phyloP scores from a whole-genome alignment of 2,888 invertebrate genomes.

The Ferdinandea cuprea region DNA sequence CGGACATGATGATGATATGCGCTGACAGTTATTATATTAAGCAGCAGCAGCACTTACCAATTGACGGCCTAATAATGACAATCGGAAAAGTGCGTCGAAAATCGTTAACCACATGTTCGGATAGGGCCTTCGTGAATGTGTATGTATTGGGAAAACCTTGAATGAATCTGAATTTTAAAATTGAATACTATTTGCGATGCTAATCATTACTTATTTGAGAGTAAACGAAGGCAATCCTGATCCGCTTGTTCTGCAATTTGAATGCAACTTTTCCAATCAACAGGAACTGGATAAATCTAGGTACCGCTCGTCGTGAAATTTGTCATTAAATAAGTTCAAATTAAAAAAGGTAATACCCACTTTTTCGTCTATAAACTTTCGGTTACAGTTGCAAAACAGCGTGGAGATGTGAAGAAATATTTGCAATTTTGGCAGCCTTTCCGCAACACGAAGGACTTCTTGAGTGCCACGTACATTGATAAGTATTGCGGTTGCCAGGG shows the following conservation, averaged over 20 bases:
- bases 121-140: slow-evolving; percentile 49
- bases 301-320: too few species aligned
- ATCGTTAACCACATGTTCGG: slow-evolving; percentile 62
- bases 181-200: neutral
- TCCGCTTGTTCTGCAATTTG: slow-evolving; percentile 48
- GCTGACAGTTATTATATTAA: neutral
- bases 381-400: slow-evolving; percentile 92
- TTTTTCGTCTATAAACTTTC: slow-evolving; percentile 88
- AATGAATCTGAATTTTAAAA: slow-evolving; percentile 50
- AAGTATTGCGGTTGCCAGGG: slow-evolving; percentile 86
- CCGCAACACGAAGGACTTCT: slow-evolving; percentile 86
- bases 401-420: slow-evolving; percentile 92
- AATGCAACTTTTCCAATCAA: slow-evolving; percentile 55
- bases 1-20: neutral
- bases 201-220: slow-evolving; percentile 37
- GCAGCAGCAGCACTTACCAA: slow-evolving; percentile 34
- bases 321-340: neutral
- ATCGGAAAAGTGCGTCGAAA: slow-evolving; percentile 37
- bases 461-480: slow-evolving; percentile 87
- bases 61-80: slow-evolving; percentile 59
- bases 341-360: slow-evolving; percentile 79
- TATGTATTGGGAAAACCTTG: slow-evolving; percentile 54
- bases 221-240: slow-evolving; percentile 14
- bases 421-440: slow-evolving; percentile 84
- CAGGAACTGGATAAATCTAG: slow-evolving; percentile 54